Base-by-base conservation (phyloP, 1,140 invertebrate species). In the Polyergus mexicanus region DNA sequence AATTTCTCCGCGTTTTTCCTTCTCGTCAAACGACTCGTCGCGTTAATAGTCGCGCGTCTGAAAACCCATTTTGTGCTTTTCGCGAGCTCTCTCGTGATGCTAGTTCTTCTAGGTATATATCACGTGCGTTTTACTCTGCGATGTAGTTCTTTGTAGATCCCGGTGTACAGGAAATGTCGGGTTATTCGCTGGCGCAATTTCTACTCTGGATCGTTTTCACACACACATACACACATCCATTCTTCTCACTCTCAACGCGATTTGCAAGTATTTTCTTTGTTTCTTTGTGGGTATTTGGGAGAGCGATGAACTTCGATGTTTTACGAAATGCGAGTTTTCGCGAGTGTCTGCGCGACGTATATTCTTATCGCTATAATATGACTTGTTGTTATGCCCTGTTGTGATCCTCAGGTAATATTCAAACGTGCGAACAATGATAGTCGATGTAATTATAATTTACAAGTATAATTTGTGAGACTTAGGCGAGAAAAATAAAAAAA, bases 361-460 rank as follows among this genome's bases (percentile, higher is more conserved):
- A 28, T 83, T 74, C 78, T 83, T 83, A 83, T 60, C 78, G 54
- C 78, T 83, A 83, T 83, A 83, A 83, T 83, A 54, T 83, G 78
- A 83, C 78, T 72, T 60, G 41, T 71, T 54, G 13, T 80, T 80
- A 83, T 74, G 78, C 78, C 68, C 22, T 51, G n/a, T 56, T 83
- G 38, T 41, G 68, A 74, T 60, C 62, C 51, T 72, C 68, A 74
- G 78, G 68, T 83, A 74, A 44, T 19, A 38, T 38, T 81, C 19
- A 32, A 71, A 51, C 3, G 16, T 35, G 32, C 32, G 25, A 58
- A 60, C 47, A 19, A 60, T 35, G 51, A 22, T 78, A 68, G 32
- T 78, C 54, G 5, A 54, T 54, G 41, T 32, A 10, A 38, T 25
- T 13, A 51, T 51, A 51, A 51, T 51, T 51, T 51, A 4, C 4